Base-by-base conservation (phyloP, 2,888 invertebrate genomes). In the Meloe dianella region DNA sequence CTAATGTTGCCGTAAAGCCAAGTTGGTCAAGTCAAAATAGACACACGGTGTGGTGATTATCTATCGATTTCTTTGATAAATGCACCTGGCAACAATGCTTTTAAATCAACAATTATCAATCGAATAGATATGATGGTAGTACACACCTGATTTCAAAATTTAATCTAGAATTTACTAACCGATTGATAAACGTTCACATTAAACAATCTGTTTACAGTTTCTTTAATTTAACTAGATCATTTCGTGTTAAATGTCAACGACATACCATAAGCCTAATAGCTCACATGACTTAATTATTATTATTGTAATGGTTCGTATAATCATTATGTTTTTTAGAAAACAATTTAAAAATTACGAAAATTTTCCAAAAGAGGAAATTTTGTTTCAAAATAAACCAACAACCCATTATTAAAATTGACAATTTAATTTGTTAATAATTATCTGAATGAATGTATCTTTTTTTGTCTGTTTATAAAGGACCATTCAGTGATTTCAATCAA, bases 241-340 rank as follows among this genome's bases (percentile, higher is more conserved):
- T 64, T 65, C 30, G 32, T 60, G 61, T 65, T 65, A 32, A 57
- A 54, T 60, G 54, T 61, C 54, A 58, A 57, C 41, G 32, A 58
- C 47, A 65, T 17, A 35, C 8, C n/a, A 29, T 58, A 24, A 58
- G 22, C 58, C n/a, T 58, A 58, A 59, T 32, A 0, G 27, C 58
- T 57, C 65, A 66, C 61, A 61, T 66, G 66, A 66, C 62, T 66
- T 63, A 66, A 62, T 66, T 63, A 63, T 56, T 56, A 35, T 63
- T 57, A 56, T n/a, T n/a, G n/a, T 66, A 47, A 47, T 61, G 47
- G 29, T 22, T 51, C n/a, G 17, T 12, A 12, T 41, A 41, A 41
- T 41, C 7, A 17, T 17, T 41, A 7, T n/a, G 7, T 7, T 47
- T 10, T 47, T 22, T 8, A 58, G 35, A 35, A 12, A 30, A 32